A percentile compares a stretch with the other conserved stretches of the same genome.
phyloP scores from a whole-genome alignment of 1,140 invertebrate genomes.

The Drosophila suzukii region DNA sequence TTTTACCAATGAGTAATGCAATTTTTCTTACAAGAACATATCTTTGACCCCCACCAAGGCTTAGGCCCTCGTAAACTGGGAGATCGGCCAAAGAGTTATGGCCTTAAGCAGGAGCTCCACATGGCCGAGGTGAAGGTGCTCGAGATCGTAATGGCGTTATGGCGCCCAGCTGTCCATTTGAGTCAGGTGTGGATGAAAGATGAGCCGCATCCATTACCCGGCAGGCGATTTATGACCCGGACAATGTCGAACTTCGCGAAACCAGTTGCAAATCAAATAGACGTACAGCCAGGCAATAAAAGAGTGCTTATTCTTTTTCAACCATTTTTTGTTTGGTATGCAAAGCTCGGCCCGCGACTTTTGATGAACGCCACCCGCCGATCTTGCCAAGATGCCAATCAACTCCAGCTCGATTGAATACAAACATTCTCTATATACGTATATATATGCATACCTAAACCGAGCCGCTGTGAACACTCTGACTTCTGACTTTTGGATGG shows the following conservation, averaged over 20 bases:
- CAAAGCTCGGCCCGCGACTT: conserved; percentile 48
- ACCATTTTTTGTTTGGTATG: conserved; percentile 10
- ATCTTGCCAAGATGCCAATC: conserved; percentile 24
- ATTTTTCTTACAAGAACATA: neutral
- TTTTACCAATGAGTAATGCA: no score
- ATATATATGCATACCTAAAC: no score
- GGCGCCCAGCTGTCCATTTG: conserved; percentile 14
- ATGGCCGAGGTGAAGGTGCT: conserved; percentile 3
- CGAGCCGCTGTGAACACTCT: conserved; percentile 7
- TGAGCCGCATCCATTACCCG: conserved; percentile 22
- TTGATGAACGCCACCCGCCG: conserved; percentile 21
- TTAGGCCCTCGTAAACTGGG: conserved; percentile 5
- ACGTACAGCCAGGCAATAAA: conserved; percentile 4
- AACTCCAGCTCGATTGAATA: conserved; percentile 3
- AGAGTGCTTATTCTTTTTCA: conserved; percentile 17
- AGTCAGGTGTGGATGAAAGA: conserved; percentile 15
- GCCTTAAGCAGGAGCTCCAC: conserved; percentile 2
- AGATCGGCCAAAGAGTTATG: conserved; percentile 10
- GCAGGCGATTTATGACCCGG: conserved; percentile 12
- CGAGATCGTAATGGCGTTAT: conserved; percentile 4
- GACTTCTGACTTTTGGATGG: conserved; percentile 23
- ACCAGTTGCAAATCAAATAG: conserved; percentile 29
- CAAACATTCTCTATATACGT: neutral
- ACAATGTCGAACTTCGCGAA: conserved; percentile 11
- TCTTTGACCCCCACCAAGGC: neutral